Conservation (phyloP, 2,113 vertebrate species). For the Proteles cristata region DNA sequence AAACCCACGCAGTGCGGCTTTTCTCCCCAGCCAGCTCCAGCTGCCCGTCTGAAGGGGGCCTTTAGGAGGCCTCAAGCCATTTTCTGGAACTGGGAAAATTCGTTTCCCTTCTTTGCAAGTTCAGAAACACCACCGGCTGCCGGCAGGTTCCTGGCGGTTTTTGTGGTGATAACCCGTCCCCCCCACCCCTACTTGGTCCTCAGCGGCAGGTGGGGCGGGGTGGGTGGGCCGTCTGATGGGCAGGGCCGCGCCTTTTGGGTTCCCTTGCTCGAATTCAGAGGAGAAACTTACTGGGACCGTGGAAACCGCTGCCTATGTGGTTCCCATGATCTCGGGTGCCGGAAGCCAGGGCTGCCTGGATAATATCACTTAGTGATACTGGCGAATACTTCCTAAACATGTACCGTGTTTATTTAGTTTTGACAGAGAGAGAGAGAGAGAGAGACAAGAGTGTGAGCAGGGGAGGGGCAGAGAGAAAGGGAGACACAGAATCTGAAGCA, state of each 20-base stretch:
- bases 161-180: neutral
- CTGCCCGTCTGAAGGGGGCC: conserved; percentile 83
- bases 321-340: rapidly evolving
- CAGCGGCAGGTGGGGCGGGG: neutral
- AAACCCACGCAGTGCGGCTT: conserved; percentile 83
- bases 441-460: too few species aligned
- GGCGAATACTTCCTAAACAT: too few species aligned
- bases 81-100: conserved; percentile 76
- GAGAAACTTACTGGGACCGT: neutral
- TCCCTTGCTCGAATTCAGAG: neutral
- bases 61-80: conserved; percentile 80
- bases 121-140: conserved; percentile 69
- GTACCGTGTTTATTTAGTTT: too few species aligned
- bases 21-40: conserved; percentile 84
- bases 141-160: conserved; percentile 70
- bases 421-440: too few species aligned
- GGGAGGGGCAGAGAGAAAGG: too few species aligned
- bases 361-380: rapidly evolving
- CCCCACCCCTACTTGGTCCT: neutral
- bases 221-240: neutral
- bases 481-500: too few species aligned
- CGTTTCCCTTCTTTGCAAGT: conserved; percentile 65
- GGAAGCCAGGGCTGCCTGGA: neutral
- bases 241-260: neutral
- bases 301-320: rapidly evolving